Evolutionary conservation across 2,797 vertebrate genomes (phyloP).

Genomic region (Rousettus madagascariensis): DNA sequence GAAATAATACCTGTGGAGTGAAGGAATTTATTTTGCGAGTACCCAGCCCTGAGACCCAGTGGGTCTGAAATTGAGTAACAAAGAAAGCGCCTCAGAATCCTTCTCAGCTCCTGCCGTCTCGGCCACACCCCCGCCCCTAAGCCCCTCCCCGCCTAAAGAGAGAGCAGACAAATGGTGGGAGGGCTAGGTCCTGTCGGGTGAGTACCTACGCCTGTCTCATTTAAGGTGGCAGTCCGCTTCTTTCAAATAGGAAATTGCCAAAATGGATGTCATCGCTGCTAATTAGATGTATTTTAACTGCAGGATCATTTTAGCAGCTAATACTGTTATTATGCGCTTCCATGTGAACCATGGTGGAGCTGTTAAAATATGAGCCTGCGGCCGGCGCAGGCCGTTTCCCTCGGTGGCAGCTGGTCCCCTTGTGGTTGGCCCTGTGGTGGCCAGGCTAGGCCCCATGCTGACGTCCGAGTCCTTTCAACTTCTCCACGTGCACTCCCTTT

Average conservation of each 20-base stretch:
- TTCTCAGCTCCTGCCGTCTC: neutral
- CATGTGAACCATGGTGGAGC: conserved; percentile 76
- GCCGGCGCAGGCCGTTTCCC: conserved; percentile 38
- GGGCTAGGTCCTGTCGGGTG: conserved; percentile 44
- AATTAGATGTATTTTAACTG: conserved; percentile 85
- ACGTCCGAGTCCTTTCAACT: neutral
- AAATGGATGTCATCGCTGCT: conserved; percentile 75
- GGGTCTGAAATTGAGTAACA: conserved; percentile 60
- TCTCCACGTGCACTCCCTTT: rapidly evolving
- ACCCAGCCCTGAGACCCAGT: neutral
- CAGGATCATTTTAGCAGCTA: conserved; percentile 82
- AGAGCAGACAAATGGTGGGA: neutral
- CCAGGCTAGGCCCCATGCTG: neutral
- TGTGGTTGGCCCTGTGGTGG: neutral
- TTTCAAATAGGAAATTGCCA: conserved; percentile 75
- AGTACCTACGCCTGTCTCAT: conserved; percentile 55
- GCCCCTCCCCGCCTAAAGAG: neutral
- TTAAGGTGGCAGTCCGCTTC: conserved; percentile 70
- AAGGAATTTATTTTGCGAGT: conserved; percentile 3
- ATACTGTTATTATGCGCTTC: conserved; percentile 80
- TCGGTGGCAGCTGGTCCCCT: neutral
- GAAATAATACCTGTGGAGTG: neutral
- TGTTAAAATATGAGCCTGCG: conserved; percentile 65
- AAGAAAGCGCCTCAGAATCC: conserved; percentile 66
- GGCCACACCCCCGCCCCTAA: neutral